Percentiles rank a stretch among this genome's conserved stretches.
Evolutionary conservation across 2,797 vertebrate species (phyloP).

Genomic region (Sebastiscus albofasciatus): DNA sequence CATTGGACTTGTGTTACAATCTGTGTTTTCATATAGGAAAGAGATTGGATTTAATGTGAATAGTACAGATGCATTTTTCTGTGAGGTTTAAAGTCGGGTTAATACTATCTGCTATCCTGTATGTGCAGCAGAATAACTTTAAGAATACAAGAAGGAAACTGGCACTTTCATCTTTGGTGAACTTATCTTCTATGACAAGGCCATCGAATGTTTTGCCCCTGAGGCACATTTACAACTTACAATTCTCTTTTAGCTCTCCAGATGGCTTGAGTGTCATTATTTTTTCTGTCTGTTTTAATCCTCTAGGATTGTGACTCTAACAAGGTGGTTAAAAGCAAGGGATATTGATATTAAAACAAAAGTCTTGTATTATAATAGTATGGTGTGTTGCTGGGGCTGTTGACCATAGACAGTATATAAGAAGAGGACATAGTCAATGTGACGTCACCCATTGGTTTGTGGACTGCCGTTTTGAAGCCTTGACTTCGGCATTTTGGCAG

Average conservation of each 20-base stretch:
- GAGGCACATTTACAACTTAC: background rate
- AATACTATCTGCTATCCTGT: background rate
- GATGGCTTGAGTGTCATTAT: conserved; percentile 11
- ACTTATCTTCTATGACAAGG: conserved; percentile 13
- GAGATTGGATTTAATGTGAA: background rate
- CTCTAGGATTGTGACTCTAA: background rate
- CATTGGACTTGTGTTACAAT: background rate
- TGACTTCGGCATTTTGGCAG: too few species aligned
- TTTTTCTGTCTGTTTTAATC: conserved; percentile 24
- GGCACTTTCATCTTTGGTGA: background rate
- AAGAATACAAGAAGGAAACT: conserved; percentile 4
- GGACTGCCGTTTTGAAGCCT: too few species aligned
- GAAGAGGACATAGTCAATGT: too few species aligned
- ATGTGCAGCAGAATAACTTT: background rate
- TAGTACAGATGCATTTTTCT: background rate
- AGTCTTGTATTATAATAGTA: background rate
- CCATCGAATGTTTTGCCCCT: conserved; percentile 5
- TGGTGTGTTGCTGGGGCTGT: background rate
- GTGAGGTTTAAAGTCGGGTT: background rate
- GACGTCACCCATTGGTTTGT: too few species aligned
- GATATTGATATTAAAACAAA: background rate
- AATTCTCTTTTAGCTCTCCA: conserved; percentile 10
- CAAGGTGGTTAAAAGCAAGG: background rate
- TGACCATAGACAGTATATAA: background rate
- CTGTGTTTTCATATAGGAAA: background rate